phyloP scores from a whole-genome alignment of 2,113 vertebrate genomes.

The Apeltes quadracus region DNA sequence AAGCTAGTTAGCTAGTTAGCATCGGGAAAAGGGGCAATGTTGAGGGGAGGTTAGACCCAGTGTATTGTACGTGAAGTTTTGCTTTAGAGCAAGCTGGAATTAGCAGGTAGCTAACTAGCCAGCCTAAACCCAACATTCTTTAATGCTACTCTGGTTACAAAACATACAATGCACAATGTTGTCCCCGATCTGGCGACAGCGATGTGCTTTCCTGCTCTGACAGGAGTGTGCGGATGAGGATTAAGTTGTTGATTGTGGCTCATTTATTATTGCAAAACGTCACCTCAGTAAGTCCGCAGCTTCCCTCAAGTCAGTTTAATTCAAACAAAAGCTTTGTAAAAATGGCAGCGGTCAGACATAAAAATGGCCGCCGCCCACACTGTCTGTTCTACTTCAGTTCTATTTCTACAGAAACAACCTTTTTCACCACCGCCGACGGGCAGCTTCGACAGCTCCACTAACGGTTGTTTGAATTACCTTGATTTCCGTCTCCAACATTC shows the following conservation, averaged over 20 bases:
- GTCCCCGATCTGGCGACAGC: neutral
- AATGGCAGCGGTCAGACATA: neutral
- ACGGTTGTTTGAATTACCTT: constrained; percentile 24
- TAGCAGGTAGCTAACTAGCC: neutral
- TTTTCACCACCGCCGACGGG: constrained; percentile 19
- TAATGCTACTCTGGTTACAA: neutral
- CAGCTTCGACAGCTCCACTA: constrained; percentile 32
- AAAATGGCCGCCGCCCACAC: neutral
- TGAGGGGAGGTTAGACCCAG: neutral
- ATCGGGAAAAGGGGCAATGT: neutral
- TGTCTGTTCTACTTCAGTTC: neutral
- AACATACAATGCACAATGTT: neutral
- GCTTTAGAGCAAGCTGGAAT: neutral
- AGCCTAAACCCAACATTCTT: neutral
- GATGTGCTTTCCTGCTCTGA: neutral
- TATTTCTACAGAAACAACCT: constrained; percentile 12
- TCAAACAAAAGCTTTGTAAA: too few relatives aligned
- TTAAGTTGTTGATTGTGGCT: neutral
- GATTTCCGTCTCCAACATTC: constrained; percentile 10
- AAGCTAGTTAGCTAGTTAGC: neutral
- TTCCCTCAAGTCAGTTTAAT: too few relatives aligned
- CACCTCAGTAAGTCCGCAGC: too few relatives aligned
- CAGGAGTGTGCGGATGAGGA: too few relatives aligned
- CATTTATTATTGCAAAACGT: neutral
- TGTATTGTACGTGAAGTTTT: neutral